A percentile compares a stretch with the other conserved stretches of the same genome.
phyloP scores from a whole-genome alignment of 2,888 invertebrate species.

The Scaptomyza tumidula region DNA sequence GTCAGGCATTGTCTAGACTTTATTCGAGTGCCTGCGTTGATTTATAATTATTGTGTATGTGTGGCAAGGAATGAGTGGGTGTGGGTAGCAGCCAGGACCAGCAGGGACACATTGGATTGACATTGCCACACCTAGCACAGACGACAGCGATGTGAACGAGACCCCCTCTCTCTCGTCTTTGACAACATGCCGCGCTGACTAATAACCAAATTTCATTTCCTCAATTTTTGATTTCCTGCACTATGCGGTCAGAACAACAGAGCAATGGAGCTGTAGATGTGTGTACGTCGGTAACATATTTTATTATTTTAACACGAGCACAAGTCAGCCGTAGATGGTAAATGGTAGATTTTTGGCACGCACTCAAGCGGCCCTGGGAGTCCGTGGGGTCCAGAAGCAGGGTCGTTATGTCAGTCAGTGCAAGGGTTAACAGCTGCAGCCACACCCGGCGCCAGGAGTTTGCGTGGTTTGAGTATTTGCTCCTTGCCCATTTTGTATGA shows the following conservation, averaged over 20 bases:
- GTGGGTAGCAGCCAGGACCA: conserved; percentile 15
- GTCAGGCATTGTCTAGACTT: conserved; percentile 76
- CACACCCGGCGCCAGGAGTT: conserved; percentile 59
- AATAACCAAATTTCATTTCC: conserved; percentile 78
- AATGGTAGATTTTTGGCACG: conserved; percentile 74
- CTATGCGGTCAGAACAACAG: conserved; percentile 61
- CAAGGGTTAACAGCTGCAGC: conserved; percentile 76
- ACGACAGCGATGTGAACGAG: neutral
- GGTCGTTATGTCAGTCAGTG: conserved; percentile 46
- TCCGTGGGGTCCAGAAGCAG: conserved; percentile 24
- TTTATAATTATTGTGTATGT: conserved; percentile 75
- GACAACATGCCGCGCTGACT: conserved; percentile 67
- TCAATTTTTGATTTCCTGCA: conserved; percentile 77
- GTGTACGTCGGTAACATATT: conserved; percentile 57
- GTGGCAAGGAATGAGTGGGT: conserved; percentile 12
- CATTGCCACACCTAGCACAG: conserved; percentile 58
- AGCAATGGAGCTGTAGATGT: conserved; percentile 6
- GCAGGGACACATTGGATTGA: conserved; percentile 19
- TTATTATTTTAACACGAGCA: conserved; percentile 75
- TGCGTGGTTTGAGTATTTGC: conserved; percentile 25
- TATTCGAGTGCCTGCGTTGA: conserved; percentile 70
- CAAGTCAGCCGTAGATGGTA: conserved; percentile 62
- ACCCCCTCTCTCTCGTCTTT: conserved; percentile 16
- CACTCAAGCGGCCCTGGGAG: conserved; percentile 52
- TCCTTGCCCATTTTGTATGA: conserved; percentile 57